These are phyloP conservation scores for Cephonodes hylas DNA, from an alignment of 2,888 invertebrate species.

Conservation along the genomic window DNA sequence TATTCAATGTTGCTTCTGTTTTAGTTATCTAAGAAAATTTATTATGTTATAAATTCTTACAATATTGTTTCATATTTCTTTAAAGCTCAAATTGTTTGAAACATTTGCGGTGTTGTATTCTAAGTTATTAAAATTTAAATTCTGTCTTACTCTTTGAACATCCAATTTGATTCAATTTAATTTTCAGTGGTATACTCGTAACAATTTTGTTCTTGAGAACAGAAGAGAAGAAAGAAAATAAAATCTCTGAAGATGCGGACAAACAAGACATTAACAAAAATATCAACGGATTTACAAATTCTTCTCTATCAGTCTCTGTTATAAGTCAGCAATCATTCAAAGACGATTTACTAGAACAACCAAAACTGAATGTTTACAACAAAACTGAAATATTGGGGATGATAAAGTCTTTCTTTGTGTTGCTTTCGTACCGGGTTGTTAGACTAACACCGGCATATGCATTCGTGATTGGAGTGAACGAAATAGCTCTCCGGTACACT, in stretches of 20 bases:
- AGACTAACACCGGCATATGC: conserved; percentile 91
- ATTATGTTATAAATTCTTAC: neutral
- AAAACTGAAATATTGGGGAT: conserved; percentile 59
- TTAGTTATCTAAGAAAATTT: too few relatives aligned
- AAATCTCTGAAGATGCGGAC: conserved; percentile 42
- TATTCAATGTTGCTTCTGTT: neutral
- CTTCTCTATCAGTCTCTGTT: conserved; percentile 65
- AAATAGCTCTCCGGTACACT: conserved; percentile 86
- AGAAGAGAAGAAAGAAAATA: conserved; percentile 75
- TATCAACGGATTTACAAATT: conserved; percentile 70
- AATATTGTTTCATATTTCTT: neutral
- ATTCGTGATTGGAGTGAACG: conserved; percentile 88
- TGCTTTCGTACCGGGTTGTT: conserved; percentile 80
- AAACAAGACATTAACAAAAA: conserved; percentile 67
- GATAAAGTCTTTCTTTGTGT: conserved; percentile 72
- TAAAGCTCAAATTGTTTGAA: neutral
- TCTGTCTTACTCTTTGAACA: neutral
- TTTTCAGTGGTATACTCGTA: conserved; percentile 85
- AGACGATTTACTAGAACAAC: conserved; percentile 65
- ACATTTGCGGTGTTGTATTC: neutral
- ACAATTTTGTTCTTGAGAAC: conserved; percentile 86
- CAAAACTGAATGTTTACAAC: conserved; percentile 56
- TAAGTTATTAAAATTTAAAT: neutral
- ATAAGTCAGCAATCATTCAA: conserved; percentile 73
- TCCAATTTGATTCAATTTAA: conserved; percentile 17